A percentile compares a stretch with the other conserved stretches of the same genome.
These are phyloP conservation scores for Notamacropus eugenii DNA, from an alignment of 2,797 vertebrate species.

Conservation along the genomic window DNA sequence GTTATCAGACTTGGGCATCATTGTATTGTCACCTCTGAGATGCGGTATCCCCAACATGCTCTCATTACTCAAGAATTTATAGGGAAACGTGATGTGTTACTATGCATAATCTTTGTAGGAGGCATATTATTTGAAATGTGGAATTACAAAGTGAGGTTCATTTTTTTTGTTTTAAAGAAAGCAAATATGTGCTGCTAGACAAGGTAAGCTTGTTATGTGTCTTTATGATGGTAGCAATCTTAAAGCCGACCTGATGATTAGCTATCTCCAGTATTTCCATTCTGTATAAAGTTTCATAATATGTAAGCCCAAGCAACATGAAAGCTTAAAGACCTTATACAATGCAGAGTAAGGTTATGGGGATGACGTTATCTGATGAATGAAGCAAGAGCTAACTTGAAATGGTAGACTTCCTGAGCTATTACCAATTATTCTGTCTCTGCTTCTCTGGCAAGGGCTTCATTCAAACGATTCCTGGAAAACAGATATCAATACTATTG, in stretches of 20 bases:
- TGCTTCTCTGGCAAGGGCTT: constrained; percentile 40
- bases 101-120: background rate
- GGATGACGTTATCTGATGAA: background rate
- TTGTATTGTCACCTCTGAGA: background rate
- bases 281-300: constrained; percentile 26
- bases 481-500: background rate
- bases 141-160: constrained; percentile 40
- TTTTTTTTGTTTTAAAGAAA: constrained; percentile 35
- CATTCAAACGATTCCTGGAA: constrained; percentile 40
- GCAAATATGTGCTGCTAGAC: constrained; percentile 16
- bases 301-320: background rate
- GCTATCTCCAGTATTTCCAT: constrained; percentile 11
- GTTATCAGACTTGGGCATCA: constrained; percentile 22
- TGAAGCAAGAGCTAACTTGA: constrained; percentile 30
- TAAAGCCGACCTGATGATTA: background rate
- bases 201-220: background rate
- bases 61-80: constrained; percentile 22
- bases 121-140: constrained; percentile 3
- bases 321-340: background rate
- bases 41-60: background rate
- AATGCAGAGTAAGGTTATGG: background rate
- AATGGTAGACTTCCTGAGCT: background rate
- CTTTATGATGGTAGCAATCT: background rate
- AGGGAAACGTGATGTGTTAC: background rate
- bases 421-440: background rate